These are phyloP conservation scores for Pemphigus obesinymphae DNA, from an alignment of 1,140 invertebrate genomes.

Conservation along the genomic window DNA sequence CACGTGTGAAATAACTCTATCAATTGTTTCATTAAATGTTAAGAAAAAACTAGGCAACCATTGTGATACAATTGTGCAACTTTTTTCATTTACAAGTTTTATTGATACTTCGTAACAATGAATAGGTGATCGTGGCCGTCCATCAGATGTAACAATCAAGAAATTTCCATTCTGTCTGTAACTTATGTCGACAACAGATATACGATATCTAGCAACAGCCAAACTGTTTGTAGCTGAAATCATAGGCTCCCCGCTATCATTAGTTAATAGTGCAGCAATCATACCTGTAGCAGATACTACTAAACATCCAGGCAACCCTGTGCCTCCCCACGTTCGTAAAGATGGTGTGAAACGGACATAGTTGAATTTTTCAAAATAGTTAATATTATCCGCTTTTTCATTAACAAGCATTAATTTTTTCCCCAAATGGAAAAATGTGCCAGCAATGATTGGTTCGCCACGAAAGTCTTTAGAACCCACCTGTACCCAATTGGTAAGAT, in stretches of 20 bases:
- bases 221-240: conserved; percentile 63
- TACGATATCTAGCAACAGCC: conserved; percentile 64
- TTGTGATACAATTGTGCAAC: conserved; percentile 61
- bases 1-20: conserved; percentile 50
- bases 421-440: conserved; percentile 79
- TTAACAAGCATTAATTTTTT: conserved; percentile 63
- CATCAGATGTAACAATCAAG: conserved; percentile 68
- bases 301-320: conserved; percentile 73
- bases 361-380: conserved; percentile 81
- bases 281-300: conserved; percentile 79
- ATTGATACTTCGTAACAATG: conserved; percentile 53
- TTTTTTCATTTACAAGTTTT: conserved; percentile 57
- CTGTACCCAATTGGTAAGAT: conserved; percentile 70
- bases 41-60: conserved; percentile 74
- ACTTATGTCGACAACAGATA: conserved; percentile 69
- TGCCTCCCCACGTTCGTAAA: conserved; percentile 78
- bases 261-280: conserved; percentile 61
- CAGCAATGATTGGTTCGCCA: conserved; percentile 75
- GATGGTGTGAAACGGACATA: conserved; percentile 71
- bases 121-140: conserved; percentile 53
- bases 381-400: conserved; percentile 74
- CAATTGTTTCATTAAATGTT: conserved; percentile 40
- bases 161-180: conserved; percentile 77
- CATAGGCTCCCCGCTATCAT: conserved; percentile 45
- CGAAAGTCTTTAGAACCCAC: conserved; percentile 52